Evolutionary conservation across 92 coral and sea anemone genomes (phyloP), one percentile per base, ranked within the genome.

Genomic region (Phenganax stokvisi): DNA sequence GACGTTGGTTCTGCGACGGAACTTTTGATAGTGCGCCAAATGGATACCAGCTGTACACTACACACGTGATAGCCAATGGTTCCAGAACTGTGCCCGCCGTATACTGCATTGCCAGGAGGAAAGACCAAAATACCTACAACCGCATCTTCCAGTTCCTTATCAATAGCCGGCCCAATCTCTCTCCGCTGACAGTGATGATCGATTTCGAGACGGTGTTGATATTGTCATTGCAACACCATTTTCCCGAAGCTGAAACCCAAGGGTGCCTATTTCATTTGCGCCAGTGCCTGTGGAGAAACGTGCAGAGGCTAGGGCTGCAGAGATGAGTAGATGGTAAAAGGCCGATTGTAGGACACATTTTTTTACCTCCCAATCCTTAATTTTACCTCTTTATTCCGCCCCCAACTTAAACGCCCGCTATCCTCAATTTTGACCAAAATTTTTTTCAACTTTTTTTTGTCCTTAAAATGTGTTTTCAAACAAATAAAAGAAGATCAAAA

Each of bases 211-310:
- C 0, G 71, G 3, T 1, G 0, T 28, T 0, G 25, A 65, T 11
- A 9, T 3, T 9, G 10, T 65, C 10, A 6, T 59, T 59, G 65
- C 15, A 17, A 65, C 71, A 65, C 27, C 71, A 65, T 65, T 65
- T 65, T 17, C 53, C 27, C 1, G 71, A 17, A 11, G 71, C 71
- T 11, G 10, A 11, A 65, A 65, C 1, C 27, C 71, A 65, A 10
- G 71, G 71, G 15, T 65, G 71, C 71, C 53, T 65, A 65, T 65
- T 65, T 65, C 56, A 37, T 47, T 30, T 51, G 8, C 8, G 76
- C 55, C 76, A 71, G 76, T 71, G 56, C 58, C 56, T 71, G 76
- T 71, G 76, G 76, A 37, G 76, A 47, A 71, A 71, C 54, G 56
- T 71, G 44, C 76, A 44, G 76, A 30, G 56, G 56, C 76, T 71